Percentiles rank a stretch among this genome's conserved stretches.
phyloP scores from a whole-genome alignment of 2,113 vertebrate species.

The Marcusenius ussheri region DNA sequence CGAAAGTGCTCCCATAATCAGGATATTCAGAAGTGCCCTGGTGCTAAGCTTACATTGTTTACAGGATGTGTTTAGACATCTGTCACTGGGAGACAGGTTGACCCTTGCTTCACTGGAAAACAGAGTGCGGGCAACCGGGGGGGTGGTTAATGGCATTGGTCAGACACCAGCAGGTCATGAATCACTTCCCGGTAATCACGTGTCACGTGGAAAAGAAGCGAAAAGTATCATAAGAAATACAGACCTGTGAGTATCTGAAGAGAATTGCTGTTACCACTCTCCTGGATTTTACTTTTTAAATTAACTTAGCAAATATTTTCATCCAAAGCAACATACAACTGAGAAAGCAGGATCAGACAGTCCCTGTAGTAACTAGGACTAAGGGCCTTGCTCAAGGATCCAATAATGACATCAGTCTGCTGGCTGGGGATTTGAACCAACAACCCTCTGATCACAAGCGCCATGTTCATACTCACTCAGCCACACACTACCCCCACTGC shows the following conservation, averaged over 20 bases:
- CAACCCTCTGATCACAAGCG: neutral
- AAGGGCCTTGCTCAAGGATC: neutral
- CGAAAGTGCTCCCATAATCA: conserved; percentile 69
- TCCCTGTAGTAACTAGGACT: neutral
- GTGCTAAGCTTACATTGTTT: conserved; percentile 68
- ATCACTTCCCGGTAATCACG: neutral
- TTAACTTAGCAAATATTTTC: neutral
- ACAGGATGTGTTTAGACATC: conserved; percentile 69
- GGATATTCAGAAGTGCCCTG: conserved; percentile 70
- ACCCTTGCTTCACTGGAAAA: conserved; percentile 23
- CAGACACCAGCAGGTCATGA: neutral
- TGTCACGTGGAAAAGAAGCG: neutral
- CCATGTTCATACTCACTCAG: neutral
- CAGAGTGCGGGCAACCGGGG: neutral
- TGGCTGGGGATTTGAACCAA: neutral
- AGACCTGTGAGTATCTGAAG: neutral
- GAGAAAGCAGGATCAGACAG: neutral
- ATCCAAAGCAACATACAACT: neutral
- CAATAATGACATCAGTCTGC: neutral
- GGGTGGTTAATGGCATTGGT: neutral
- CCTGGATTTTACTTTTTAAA: neutral
- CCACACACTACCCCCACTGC: neutral
- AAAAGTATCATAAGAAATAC: neutral
- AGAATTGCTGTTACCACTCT: neutral
- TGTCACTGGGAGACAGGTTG: conserved; percentile 51